phyloP scores from a whole-genome alignment of 1,140 invertebrate genomes.

The Rhagoletis pomonella region DNA sequence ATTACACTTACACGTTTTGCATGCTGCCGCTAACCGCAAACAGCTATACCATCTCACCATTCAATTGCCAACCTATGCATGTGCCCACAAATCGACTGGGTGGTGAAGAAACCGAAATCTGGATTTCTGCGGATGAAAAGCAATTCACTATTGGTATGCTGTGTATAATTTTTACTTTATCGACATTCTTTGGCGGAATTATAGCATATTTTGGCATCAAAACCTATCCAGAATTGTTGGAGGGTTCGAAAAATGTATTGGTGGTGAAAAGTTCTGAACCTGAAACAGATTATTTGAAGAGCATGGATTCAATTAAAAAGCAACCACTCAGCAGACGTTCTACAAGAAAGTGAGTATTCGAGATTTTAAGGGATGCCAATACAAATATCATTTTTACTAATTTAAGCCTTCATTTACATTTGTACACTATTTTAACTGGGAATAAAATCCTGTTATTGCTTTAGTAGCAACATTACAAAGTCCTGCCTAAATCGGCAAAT shows the following conservation, averaged over 20 bases:
- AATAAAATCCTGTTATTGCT: too few species aligned
- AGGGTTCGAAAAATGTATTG: slow-evolving; percentile 65
- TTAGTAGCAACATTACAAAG: too few species aligned
- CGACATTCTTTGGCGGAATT: slow-evolving; percentile 60
- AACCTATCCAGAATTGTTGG: slow-evolving; percentile 62
- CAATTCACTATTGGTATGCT: slow-evolving; percentile 65
- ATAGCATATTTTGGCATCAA: slow-evolving; percentile 64
- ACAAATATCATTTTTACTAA: too few species aligned
- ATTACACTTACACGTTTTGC: slow-evolving; percentile 65
- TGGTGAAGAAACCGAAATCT: slow-evolving; percentile 51
- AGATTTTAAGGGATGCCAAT: too few species aligned
- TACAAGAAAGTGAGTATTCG: slow-evolving; percentile 51
- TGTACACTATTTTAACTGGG: too few species aligned
- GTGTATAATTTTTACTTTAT: slow-evolving; percentile 62
- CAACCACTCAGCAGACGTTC: slow-evolving; percentile 28
- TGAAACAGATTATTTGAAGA: slow-evolving; percentile 26
- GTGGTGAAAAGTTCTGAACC: slow-evolving; percentile 63
- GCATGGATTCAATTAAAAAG: slow-evolving; percentile 40
- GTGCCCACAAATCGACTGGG: slow-evolving; percentile 55
- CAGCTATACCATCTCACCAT: slow-evolving; percentile 58
- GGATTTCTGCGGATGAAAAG: slow-evolving; percentile 60
- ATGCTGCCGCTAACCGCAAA: slow-evolving; percentile 56
- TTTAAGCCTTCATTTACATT: too few species aligned
- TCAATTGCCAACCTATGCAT: slow-evolving; percentile 62
- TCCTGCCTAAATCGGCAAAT: too few species aligned